Evolutionary conservation across 2,797 vertebrate species (phyloP), one percentile per base, ranked within the genome.

Genomic region (Danio aesculapii): DNA sequence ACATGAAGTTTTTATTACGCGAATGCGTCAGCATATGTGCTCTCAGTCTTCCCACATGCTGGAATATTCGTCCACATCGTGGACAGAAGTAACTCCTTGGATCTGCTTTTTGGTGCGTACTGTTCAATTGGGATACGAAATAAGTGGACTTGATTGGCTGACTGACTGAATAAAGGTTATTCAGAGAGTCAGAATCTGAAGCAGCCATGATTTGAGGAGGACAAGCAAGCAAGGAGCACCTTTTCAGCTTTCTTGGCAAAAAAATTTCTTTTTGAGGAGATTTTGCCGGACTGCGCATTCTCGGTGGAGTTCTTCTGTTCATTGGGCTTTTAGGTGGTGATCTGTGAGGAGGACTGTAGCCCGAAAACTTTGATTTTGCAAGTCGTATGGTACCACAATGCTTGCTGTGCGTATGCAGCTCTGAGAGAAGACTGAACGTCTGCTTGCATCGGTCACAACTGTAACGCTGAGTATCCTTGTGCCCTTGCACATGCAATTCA

Each of bases 1-100:
- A 95, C 1, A 89, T 87, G 90, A 92, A 95, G 19, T 87, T 91
- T 43, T 92, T 90, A 17, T 79, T 84, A 0, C 81, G 81, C 5
- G 88, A 62, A 11, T 95, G 94, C 6, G 91, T 95, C n/a, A 94
- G 91, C 93, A 95, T 94, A 90, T 95, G 94, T 41, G 94, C 93
- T 63, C 94, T 84, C 30, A 95, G 91, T 16, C 93, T 64, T 62
- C 93, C 93, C 79, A 95, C 91, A 76, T 95, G 94, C 17, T 92
- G 84, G 84, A 95, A 95, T 57, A 92, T 85, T 2, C 94, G 89
- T 30, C 94, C 93, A 9, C 94, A 95, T 73, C 76, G 87, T 0
- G 94, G 94, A 78, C 94, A 95, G 6, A 91, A 83, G 81, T 95
- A 95, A 50, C 87, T 94, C 86, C 94, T 91, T 21, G 94, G 94